phyloP scores from a whole-genome alignment of 2,797 vertebrate species.

The Chlorospingus semifuscus region DNA sequence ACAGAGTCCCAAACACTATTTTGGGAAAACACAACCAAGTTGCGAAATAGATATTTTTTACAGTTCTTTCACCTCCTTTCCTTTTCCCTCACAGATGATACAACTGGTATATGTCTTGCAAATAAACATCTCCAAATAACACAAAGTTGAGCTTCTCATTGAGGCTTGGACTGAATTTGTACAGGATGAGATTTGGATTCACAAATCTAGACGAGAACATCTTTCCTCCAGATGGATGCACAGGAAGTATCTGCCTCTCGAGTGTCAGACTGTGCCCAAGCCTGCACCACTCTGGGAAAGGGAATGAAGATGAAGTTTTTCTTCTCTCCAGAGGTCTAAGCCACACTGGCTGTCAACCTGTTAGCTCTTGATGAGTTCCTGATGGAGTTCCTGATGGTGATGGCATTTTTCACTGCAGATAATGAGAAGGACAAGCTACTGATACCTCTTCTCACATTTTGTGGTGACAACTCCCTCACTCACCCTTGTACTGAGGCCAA shows the following conservation, averaged over 20 bases:
- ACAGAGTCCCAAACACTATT: not conserved
- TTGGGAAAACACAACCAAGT: not conserved
- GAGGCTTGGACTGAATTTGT: not conserved
- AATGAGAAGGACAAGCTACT: not conserved
- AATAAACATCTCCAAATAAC: not conserved
- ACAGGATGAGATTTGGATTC: not conserved
- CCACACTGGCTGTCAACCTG: not conserved
- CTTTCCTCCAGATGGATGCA: conserved; percentile 18
- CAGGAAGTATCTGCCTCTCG: not conserved
- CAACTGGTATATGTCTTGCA: not conserved
- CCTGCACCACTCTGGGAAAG: not conserved
- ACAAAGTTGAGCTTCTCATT: not conserved
- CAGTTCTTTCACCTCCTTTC: not conserved
- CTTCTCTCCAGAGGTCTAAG: not conserved
- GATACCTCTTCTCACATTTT: not conserved
- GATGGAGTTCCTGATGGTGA: not conserved
- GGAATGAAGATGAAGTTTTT: not conserved
- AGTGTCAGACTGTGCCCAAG: not conserved
- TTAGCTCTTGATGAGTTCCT: not conserved
- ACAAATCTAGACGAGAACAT: conserved; percentile 6
- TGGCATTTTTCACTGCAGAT: not conserved
- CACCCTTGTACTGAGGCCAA: not conserved
- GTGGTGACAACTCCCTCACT: not conserved
- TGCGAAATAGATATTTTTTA: not conserved
- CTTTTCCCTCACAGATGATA: not conserved